These are phyloP conservation scores for Plusia festucae DNA, from an alignment of 2,888 invertebrate species.

Conservation along the genomic window DNA sequence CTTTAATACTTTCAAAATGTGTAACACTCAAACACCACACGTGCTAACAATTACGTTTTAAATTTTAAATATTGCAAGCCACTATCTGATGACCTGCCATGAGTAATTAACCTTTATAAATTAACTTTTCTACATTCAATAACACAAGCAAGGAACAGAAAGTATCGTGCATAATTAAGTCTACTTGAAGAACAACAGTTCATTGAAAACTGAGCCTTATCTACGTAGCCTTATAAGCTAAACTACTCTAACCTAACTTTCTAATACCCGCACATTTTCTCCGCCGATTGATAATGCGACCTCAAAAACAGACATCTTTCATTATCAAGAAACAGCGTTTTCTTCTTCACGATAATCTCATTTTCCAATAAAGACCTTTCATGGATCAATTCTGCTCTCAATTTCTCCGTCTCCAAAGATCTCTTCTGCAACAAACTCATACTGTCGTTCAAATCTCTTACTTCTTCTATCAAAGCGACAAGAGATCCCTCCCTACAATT, in stretches of 20 bases:
- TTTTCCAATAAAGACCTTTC: conserved; percentile 81
- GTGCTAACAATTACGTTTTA: too few species aligned
- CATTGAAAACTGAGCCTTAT: too few species aligned
- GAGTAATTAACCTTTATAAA: too few species aligned
- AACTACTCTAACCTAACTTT: too few species aligned
- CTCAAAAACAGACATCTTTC: conserved; percentile 81
- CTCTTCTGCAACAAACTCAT: conserved; percentile 80
- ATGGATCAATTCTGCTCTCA: conserved; percentile 80
- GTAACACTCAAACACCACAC: too few species aligned
- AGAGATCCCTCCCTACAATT: conserved; percentile 85
- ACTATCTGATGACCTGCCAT: too few species aligned
- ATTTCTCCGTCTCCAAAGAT: conserved; percentile 78
- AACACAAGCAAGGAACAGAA: too few species aligned
- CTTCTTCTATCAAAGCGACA: conserved; percentile 81
- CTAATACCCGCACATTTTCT: conserved; percentile 84
- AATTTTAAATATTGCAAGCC: too few species aligned
- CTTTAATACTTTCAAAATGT: too few species aligned
- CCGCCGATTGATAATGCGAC: conserved; percentile 83
- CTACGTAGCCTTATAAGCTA: too few species aligned
- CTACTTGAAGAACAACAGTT: not conserved
- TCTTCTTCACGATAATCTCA: conserved; percentile 84
- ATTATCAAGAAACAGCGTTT: conserved; percentile 80
- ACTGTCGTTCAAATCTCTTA: conserved; percentile 81
- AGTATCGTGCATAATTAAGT: too few species aligned
- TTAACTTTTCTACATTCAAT: too few species aligned